Base-by-base conservation (phyloP, 30 jellyfish, hydroid and myxozoan genomes). In the Rhopilema esculentum region DNA sequence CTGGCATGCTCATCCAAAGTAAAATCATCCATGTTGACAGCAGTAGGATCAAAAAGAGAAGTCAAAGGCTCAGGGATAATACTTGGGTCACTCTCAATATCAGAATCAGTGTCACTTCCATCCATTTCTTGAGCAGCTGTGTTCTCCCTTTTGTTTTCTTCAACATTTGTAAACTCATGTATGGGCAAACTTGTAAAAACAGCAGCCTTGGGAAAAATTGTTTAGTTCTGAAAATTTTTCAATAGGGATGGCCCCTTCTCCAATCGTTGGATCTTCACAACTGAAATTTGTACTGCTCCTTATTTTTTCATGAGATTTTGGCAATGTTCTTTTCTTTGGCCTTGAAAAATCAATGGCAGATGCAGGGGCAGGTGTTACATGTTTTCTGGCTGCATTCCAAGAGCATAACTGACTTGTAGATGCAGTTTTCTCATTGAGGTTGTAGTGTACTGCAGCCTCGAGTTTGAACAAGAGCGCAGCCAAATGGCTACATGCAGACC, bases 61-160 rank as follows among this genome's bases (percentile, higher is more conserved):
- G 78, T 78, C 28, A 78, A 62, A 26, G 88, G 78, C 49, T 78
- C 88, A 25, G 88, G 88, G 4, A 78, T 50, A 53, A 77, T 52
- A 62, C 28, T 53, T 22, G 29, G 29, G 23, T 16, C 19, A 1
- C 29, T 27, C 0, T 78, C 88, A 21, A 27, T 50, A 24, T 50
- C 88, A 62, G 88, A 78, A 33, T 57, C 88, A 52, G 88, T 78
- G 4, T 78, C 88, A 78, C 66, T 78, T 30, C 72, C 79, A 21
- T 40, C 81, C 16, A 28, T 28, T 30, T 70, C 63, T 16, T 53
- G 63, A 72, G 4, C 20, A 4, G 73, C 73, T 1, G 82, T 66
- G 27, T 21, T 66, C 61, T 29, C n/a, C 62, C n/a, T 64, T 16
- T 65, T 25, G 0, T 7, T 78, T 27, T 78, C 63, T 21, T 24